Base-by-base conservation (phyloP, 2,113 vertebrate genomes). In the Apistogramma diplotaenia region DNA sequence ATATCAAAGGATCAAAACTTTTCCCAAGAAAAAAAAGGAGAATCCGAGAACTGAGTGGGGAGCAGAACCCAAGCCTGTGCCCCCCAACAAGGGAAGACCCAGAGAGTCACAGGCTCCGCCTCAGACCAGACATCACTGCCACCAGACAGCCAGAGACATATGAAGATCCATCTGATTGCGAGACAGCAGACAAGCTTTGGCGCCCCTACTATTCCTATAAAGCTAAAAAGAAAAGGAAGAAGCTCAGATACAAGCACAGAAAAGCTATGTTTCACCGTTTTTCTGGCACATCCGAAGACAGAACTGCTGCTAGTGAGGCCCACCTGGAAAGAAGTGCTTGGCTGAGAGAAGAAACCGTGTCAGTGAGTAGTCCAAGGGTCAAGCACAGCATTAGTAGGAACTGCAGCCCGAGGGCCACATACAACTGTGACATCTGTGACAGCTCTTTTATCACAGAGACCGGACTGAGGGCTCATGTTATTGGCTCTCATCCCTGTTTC, bases 161-260 rank as follows among this genome's bases (percentile, higher is more conserved):
- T 1, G 97, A 99, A 37, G 98, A 98, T 0, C 90, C 94, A 1
- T 98, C 97, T 21, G 98, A 99, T 83, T 97, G 96, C 65, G 98
- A 99, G 84, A 95, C 96, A 57, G 96, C 92, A 1, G 98, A 99
- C 89, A 96, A 97, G 86, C 96, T 97, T 0, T 99, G 98, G 98
- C 96, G 98, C 76, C 98, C 98, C 6, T 99, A 99, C 86, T 99
- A 99, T 77, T 97, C 97, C 62, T 99, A 99, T 91, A 99, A 99
- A 91, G 96, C 97, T 35, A 99, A 99, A 94, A 99, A 97, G 95
- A 99, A 97, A 86, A 78, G 96, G 73, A 97, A 96, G 86, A 98
- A 97, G 91, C 90, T 97, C 74, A 94, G 95, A 85, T 95, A 90
- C 60, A 97, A 95, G 89, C 96, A 96, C 93, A 96, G 93, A 94